Evolutionary conservation across 2,113 vertebrate species (phyloP), one percentile per base, ranked within the genome.

Genomic region (Reinhardtius hippoglossoides): DNA sequence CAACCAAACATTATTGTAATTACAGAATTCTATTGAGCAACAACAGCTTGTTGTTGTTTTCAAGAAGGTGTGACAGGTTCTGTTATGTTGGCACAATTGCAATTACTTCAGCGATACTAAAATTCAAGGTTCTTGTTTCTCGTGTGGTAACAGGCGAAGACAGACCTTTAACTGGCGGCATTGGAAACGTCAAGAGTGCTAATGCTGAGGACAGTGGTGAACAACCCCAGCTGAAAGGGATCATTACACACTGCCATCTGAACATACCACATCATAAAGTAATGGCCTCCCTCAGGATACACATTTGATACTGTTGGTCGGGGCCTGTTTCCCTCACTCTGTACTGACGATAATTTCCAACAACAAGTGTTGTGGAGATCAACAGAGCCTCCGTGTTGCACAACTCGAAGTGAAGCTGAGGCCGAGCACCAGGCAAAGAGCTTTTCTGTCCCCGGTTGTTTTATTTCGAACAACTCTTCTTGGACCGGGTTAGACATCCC

Each of bases 221-320:
- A 71, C 63, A 71, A 83, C 65, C 54, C 42, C 35, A 37, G 35
- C 9, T 37, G 35, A 37, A 7, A 58, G 74, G 78, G 79, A 81
- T 81, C 61, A 72, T 88, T 83, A 65, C 72, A 76, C 6, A 23
- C 63, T 91, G 84, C 89, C 81, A 89, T 86, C 65, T 57, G 60
- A 84, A 84, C 71, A 68, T 9, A 83, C 80, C 87, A 82, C 87
- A 87, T 91, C 85, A 89, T 67, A 85, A 76, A 82, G 79, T 81
- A 78, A 81, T 70, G 72, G 80, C 62, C 61, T 84, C 84, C 90
- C 87, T 71, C 66, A 14, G 87, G 92, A 85, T 21, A 74, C 75
- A 76, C 69, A 91, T 82, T 72, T 76, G 91, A 93, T 88, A 92
- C 89, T 78, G 85, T 84, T 87, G 85, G 58, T 74, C 69, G 56